Conservation (phyloP, 2,113 vertebrate species). For the Campylomormyrus tamandua region DNA sequence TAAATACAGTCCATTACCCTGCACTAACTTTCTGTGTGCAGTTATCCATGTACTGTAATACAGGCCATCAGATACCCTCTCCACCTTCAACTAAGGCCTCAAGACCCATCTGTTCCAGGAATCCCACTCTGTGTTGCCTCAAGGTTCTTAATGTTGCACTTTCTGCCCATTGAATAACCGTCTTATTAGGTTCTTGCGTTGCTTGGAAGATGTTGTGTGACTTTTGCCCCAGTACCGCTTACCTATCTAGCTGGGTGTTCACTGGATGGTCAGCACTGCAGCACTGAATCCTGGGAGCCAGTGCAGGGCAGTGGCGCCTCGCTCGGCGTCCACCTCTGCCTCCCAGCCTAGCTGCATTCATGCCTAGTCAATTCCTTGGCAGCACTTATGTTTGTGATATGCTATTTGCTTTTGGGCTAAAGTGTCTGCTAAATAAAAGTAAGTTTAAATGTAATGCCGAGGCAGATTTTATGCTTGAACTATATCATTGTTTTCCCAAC, state of each 20-base stretch:
- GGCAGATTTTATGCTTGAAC: neutral
- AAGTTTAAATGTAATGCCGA: neutral
- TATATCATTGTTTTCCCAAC: neutral
- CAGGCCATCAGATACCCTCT: neutral
- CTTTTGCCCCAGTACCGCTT: neutral
- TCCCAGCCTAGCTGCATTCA: neutral
- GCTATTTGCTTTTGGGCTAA: neutral
- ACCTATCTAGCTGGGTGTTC: neutral
- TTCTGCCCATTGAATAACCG: neutral
- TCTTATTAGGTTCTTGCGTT: neutral
- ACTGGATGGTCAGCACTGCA: neutral
- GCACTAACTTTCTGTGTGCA: neutral
- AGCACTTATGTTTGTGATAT: neutral
- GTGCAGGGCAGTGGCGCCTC: no score
- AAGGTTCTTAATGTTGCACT: neutral
- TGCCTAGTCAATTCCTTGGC: neutral
- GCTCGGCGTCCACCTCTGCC: no score
- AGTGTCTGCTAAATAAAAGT: neutral
- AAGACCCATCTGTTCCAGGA: neutral
- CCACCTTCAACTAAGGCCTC: neutral
- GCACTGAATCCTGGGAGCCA: no score
- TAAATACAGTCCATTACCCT: conserved; percentile 27
- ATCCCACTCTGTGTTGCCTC: neutral
- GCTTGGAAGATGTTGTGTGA: neutral
- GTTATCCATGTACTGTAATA: neutral